Evolutionary conservation across 2,113 vertebrate species (phyloP), one percentile per base, ranked within the genome.

Genomic region (Gymnogyps californianus): DNA sequence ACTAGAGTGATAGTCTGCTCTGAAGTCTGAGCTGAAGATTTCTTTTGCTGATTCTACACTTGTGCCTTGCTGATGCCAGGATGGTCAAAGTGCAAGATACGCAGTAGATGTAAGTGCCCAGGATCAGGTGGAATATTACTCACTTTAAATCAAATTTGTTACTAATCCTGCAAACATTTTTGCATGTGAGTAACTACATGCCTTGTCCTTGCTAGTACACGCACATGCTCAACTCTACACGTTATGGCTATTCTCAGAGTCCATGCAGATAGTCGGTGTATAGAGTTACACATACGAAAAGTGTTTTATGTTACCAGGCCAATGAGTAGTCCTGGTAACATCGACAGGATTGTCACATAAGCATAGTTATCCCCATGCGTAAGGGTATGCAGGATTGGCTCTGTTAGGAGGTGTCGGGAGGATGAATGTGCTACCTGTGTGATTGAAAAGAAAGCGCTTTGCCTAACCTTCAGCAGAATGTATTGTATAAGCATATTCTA

Each of bases 401-500:
- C 67, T 67, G 71, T 88, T 54, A 42, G 1, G 11, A 49, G 92
- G 78, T 29, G 4, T 83, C 2, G 1, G 83, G 93, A 94, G 86
- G 94, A 93, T 84, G 83, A 97, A 97, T 97, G 97, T 72, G 98
- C 98, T 98, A 96, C 98, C 98, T 98, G 97, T 98, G 93, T 98
- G 98, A 97, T 96, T 97, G 92, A 93, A 96, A 98, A 97, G 97
- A 98, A 98, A 98, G 98, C 74, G 98, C 98, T 98, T 98, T 98
- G 98, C 98, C 98, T 98, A 98, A 98, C 98, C 98, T 98, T 98
- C 98, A 98, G 98, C 98, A 97, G 98, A 99, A 99, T 99, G 98
- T 99, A 98, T 98, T 98, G 98, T 98, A 96, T 97, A 98, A 98
- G 97, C 97, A 97, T 98, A 98, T 97, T 98, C 98, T 98, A 98